These are phyloP conservation scores for Mesaphorura yosii DNA, from an alignment of 1,140 invertebrate genomes.

Conservation along the genomic window DNA sequence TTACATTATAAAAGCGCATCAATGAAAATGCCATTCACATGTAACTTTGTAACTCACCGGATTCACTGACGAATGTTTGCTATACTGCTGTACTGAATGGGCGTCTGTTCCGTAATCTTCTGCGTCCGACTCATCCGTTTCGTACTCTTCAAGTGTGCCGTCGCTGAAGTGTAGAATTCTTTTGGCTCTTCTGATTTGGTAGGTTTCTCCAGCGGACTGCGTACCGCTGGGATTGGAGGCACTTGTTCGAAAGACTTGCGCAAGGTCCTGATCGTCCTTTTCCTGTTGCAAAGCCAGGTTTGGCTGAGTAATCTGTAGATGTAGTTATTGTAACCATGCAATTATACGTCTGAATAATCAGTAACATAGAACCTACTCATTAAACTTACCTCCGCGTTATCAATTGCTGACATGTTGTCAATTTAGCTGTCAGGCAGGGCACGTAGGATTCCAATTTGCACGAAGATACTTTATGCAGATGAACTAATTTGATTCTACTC, in stretches of 20 bases:
- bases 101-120: neutral
- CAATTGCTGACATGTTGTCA: constrained; percentile 17
- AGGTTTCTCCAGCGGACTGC: no score
- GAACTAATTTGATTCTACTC: no score
- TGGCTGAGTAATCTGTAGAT: neutral
- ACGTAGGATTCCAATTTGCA: no score
- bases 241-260: constrained; percentile 3
- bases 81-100: constrained; percentile 7
- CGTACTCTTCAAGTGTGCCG: constrained; percentile 27
- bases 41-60: constrained; percentile 17
- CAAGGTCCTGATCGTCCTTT: neutral
- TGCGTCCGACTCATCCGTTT: constrained; percentile 14
- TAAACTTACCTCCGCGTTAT: constrained; percentile 16
- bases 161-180: constrained; percentile 26
- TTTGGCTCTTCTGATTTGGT: constrained; percentile 16
- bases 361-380: no score
- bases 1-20: no score
- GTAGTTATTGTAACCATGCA: neutral
- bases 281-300: neutral
- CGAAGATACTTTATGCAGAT: no score
- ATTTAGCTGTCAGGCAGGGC: no score
- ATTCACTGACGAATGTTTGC: constrained; percentile 9
- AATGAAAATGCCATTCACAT: constrained; percentile 3
- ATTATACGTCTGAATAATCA: neutral
- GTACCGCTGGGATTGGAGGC: no score